A percentile compares a stretch with the other conserved stretches of the same genome.
phyloP scores from a whole-genome alignment of 2,113 vertebrate species.

The Datnioides undecimradiatus region DNA sequence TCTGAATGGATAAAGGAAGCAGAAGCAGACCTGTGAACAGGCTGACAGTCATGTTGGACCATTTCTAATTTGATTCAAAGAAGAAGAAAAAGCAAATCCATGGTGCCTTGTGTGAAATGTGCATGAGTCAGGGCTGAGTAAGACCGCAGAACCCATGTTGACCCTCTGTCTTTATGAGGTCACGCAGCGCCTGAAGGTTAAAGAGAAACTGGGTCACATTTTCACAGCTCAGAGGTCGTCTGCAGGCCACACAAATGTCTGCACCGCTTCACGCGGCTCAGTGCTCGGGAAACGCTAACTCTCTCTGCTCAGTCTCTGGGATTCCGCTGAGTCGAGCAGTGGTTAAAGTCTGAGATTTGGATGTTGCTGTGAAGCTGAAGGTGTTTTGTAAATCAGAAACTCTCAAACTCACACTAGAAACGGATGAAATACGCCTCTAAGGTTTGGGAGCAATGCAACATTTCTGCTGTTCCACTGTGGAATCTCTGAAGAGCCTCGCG shows the following conservation, averaged over 20 bases:
- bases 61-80: slow-evolving; percentile 4
- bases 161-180: slow-evolving; percentile 57
- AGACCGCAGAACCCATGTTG: slow-evolving; percentile 25
- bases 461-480: background rate
- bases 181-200: slow-evolving; percentile 63
- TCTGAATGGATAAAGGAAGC: background rate
- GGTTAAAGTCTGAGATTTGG: too few species aligned
- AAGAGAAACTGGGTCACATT: slow-evolving; percentile 66
- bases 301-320: background rate
- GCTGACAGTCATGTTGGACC: background rate
- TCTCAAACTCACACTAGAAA: too few species aligned
- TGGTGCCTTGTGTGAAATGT: slow-evolving; percentile 18
- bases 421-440: background rate
- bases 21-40: background rate
- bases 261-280: slow-evolving; percentile 12
- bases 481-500: background rate
- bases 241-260: slow-evolving; percentile 37
- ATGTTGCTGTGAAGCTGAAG: background rate
- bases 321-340: too few species aligned
- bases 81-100: background rate
- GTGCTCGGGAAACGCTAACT: background rate
- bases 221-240: slow-evolving; percentile 56
- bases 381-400: too few species aligned
- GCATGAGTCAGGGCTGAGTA: slow-evolving; percentile 14
- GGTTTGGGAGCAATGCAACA: background rate